Percentiles rank a stretch among this genome's conserved stretches.
These are phyloP conservation scores for Aethina tumida DNA, from an alignment of 1,140 invertebrate genomes.

Conservation along the genomic window DNA sequence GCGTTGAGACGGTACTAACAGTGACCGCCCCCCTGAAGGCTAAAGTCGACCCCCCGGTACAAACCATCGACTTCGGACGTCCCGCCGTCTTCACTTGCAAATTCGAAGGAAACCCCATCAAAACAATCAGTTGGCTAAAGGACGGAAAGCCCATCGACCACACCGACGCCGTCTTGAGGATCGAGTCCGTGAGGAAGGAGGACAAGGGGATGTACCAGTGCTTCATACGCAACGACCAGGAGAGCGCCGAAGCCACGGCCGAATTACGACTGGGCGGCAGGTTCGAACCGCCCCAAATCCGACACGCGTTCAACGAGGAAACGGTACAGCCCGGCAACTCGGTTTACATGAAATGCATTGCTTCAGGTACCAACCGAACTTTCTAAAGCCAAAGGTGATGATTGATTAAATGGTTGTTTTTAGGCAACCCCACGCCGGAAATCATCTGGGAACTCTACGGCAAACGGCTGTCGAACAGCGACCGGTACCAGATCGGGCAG, in stretches of 20 bases:
- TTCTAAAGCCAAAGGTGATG: too few relatives aligned
- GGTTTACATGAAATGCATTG: conserved; percentile 65
- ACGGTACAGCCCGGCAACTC: conserved; percentile 79
- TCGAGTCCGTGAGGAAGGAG: conserved; percentile 84
- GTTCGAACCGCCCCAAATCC: conserved; percentile 82
- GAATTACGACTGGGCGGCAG: conserved; percentile 87
- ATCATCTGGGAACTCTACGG: conserved; percentile 92
- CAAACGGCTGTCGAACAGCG: conserved; percentile 70
- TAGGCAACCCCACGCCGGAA: conserved; percentile 88
- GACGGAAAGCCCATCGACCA: conserved; percentile 76
- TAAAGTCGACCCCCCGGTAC: conserved; percentile 77
- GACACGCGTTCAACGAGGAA: conserved; percentile 76
- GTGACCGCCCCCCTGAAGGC: conserved; percentile 83
- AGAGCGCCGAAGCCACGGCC: conserved; percentile 83
- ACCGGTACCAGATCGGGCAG: conserved; percentile 72
- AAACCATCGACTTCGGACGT: conserved; percentile 87
- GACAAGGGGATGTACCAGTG: conserved; percentile 98
- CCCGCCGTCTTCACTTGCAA: conserved; percentile 83
- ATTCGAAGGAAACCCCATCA: conserved; percentile 54
- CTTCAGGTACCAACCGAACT: too few relatives aligned
- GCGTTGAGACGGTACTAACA: conserved; percentile 82
- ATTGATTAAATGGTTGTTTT: conserved; percentile 67
- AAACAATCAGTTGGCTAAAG: conserved; percentile 82
- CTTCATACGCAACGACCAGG: conserved; percentile 87
- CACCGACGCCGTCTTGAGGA: conserved; percentile 67